phyloP scores from a whole-genome alignment of 2,888 invertebrate genomes.

The Exephanes ischioxanthus region DNA sequence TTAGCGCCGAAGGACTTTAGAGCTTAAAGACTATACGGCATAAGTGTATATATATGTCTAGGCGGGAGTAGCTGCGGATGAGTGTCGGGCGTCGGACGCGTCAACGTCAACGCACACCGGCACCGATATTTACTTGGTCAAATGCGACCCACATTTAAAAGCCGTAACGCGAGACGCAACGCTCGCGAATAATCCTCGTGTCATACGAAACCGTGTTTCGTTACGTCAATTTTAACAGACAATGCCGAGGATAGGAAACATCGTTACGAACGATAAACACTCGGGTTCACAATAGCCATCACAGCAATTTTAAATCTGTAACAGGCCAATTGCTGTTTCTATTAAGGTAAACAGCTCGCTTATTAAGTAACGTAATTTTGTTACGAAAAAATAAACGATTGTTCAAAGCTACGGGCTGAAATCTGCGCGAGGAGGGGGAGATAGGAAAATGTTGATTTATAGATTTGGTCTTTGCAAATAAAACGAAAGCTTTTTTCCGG shows the following conservation, averaged over 20 bases:
- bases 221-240: slow-evolving; percentile 37
- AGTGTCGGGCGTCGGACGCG: slow-evolving; percentile 19
- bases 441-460: neutral
- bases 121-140: slow-evolving; percentile 23
- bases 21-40: neutral
- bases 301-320: neutral
- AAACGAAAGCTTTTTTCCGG: neutral
- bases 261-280: slow-evolving; percentile 16
- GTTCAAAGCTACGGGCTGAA: neutral
- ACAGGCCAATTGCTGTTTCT: neutral
- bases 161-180: slow-evolving; percentile 52
- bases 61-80: slow-evolving; percentile 10
- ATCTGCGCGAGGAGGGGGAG: neutral
- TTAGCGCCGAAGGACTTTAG: neutral
- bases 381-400: neutral
- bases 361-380: neutral
- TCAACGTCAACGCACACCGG: slow-evolving; percentile 27
- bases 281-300: neutral
- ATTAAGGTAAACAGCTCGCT: neutral
- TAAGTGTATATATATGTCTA: neutral
- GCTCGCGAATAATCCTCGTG: slow-evolving; percentile 42
- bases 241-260: slow-evolving; percentile 19
- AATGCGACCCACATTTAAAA: slow-evolving; percentile 55
- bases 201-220: slow-evolving; percentile 39
- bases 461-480: neutral